A percentile compares a stretch with the other conserved stretches of the same genome.
These are phyloP conservation scores for Heterodera carotae DNA, from an alignment of 1,140 invertebrate genomes.

Conservation along the genomic window DNA sequence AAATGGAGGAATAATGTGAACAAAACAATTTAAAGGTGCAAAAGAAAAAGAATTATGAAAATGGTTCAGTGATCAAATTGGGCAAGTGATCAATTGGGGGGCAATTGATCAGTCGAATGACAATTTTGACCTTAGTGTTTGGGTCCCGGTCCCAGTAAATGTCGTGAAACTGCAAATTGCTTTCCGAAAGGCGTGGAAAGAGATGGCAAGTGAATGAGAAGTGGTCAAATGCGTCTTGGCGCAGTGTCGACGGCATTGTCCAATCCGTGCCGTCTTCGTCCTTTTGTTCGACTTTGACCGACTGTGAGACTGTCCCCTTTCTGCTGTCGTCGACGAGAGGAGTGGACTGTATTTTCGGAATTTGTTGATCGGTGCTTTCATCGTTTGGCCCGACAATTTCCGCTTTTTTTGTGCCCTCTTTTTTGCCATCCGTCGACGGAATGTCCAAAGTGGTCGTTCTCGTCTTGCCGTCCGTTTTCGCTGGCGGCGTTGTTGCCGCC, in stretches of 20 bases:
- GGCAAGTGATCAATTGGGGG: no score
- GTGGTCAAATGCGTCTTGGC: slow-evolving; percentile 30
- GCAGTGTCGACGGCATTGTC: not conserved
- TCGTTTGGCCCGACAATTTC: not conserved
- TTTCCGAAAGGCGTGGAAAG: slow-evolving; percentile 46
- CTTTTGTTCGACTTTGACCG: not conserved
- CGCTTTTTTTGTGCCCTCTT: not conserved
- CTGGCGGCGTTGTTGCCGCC: not conserved
- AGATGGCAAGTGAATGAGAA: slow-evolving; percentile 43
- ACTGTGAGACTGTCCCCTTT: not conserved
- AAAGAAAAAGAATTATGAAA: no score
- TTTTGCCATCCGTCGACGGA: not conserved
- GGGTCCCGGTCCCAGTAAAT: slow-evolving; percentile 45
- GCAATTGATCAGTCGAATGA: no score
- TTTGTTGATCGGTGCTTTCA: not conserved
- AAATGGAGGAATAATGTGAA: not conserved
- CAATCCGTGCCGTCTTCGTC: not conserved
- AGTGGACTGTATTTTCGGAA: no score
- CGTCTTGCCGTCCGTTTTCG: not conserved
- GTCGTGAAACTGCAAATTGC: slow-evolving; percentile 49
- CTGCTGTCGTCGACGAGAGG: not conserved
- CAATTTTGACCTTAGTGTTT: slow-evolving; percentile 22
- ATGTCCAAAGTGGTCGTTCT: not conserved
- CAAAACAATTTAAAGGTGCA: slow-evolving; percentile 9
- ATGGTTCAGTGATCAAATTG: not conserved